Conservation (phyloP, 1,140 invertebrate genomes). For the Hyphantria cunea region DNA sequence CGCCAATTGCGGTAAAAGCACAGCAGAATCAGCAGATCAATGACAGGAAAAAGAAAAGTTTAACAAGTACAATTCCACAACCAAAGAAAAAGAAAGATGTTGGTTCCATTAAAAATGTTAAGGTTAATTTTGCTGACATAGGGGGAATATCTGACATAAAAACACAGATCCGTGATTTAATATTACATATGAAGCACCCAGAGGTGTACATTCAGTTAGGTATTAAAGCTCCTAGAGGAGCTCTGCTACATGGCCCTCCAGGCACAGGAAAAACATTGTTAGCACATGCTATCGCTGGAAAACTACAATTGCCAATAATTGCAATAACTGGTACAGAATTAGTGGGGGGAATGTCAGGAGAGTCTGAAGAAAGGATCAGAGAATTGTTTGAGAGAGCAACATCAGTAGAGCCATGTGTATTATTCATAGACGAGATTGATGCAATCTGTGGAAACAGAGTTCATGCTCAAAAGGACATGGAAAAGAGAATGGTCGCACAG, state of each 20-base stretch:
- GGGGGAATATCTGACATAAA: conserved; percentile 88
- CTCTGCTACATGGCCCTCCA: conserved; percentile 95
- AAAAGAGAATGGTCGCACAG: conserved; percentile 96
- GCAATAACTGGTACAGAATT: conserved; percentile 95
- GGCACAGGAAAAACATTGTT: conserved; percentile 97
- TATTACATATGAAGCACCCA: conserved; percentile 92
- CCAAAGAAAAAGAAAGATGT: conserved; percentile 67
- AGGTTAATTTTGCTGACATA: conserved; percentile 87
- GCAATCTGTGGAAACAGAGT: conserved; percentile 93
- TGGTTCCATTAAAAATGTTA: conserved; percentile 62
- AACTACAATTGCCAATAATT: conserved; percentile 87
- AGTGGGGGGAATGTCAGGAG: conserved; percentile 96
- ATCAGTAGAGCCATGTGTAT: conserved; percentile 88
- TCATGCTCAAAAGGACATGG: conserved; percentile 96
- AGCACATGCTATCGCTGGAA: conserved; percentile 95
- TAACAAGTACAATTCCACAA: conserved; percentile 50
- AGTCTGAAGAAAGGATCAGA: conserved; percentile 96
- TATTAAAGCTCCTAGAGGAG: conserved; percentile 90
- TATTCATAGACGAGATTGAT: conserved; percentile 98
- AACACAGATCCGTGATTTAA: conserved; percentile 90
- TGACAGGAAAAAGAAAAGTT: conserved; percentile 66
- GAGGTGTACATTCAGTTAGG: conserved; percentile 91
- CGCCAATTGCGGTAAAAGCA: conserved; percentile 50
- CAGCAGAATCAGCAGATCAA: conserved; percentile 47
- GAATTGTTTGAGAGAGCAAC: conserved; percentile 94